These are phyloP conservation scores for Rhagium mordax DNA, from an alignment of 2,888 invertebrate genomes.

Conservation along the genomic window DNA sequence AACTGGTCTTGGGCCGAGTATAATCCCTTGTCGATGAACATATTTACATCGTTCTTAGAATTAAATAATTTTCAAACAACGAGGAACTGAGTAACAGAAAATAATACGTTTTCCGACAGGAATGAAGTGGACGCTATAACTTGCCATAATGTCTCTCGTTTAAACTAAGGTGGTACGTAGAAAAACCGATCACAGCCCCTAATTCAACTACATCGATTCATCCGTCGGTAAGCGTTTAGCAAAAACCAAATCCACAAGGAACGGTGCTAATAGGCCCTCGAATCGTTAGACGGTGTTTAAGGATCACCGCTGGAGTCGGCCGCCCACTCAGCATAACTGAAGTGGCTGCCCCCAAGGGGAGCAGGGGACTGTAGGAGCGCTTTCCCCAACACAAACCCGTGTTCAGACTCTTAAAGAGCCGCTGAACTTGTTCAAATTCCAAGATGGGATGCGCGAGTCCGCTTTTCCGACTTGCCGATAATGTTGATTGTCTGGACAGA, in stretches of 20 bases:
- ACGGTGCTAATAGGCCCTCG: slow-evolving; percentile 48
- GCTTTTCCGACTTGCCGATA: slow-evolving; percentile 44
- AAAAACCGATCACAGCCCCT: slow-evolving; percentile 20
- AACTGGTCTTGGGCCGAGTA: too few species aligned
- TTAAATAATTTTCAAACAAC: too few species aligned
- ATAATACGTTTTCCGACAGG: too few species aligned
- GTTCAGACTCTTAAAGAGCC: slow-evolving; percentile 48
- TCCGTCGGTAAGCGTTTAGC: slow-evolving; percentile 25
- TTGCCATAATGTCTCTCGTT: neutral
- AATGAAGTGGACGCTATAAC: neutral
- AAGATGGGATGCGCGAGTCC: slow-evolving; percentile 31
- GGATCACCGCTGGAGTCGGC: slow-evolving; percentile 46
- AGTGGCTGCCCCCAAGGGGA: slow-evolving; percentile 26
- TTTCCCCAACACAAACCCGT: slow-evolving; percentile 33
- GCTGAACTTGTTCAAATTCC: slow-evolving; percentile 43
- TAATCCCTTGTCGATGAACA: too few species aligned
- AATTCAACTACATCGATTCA: slow-evolving; percentile 25
- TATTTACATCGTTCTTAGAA: too few species aligned
- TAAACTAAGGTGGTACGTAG: neutral
- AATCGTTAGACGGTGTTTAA: slow-evolving; percentile 50
- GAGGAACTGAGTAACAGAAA: too few species aligned
- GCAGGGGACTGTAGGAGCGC: neutral
- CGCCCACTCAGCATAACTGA: slow-evolving; percentile 50
- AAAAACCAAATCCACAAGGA: slow-evolving; percentile 49
- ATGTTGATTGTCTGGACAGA: slow-evolving; percentile 61